Evolutionary conservation across 2,113 vertebrate genomes (phyloP), one percentile per base, ranked within the genome.

Genomic region (Perccottus glenii): DNA sequence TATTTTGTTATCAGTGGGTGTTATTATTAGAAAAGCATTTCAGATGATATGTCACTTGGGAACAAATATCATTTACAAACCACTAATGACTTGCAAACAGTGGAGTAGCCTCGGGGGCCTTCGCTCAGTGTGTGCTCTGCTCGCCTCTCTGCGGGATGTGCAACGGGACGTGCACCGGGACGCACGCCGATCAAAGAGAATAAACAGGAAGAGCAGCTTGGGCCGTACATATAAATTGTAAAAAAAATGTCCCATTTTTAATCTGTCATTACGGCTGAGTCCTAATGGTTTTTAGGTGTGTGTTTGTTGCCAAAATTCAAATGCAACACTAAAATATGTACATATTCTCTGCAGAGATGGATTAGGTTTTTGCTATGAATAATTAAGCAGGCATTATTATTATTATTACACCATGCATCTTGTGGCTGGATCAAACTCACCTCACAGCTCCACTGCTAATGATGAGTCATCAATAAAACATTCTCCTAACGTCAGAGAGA

Each of bases 11-110:
- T 95, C 95, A 93, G 94, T 93, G 92, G 93, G 93, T 96, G 95
- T 95, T 96, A 94, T 96, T 98, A 96, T 96, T 96, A 95, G 92
- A 94, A 95, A 96, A 94, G 92, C 93, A 93, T 97, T 96, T 96
- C 94, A 96, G 95, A 96, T 95, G 95, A 95, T 95, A 95, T 96
- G 95, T 98, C 96, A 97, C 95, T 92, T 94, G 96, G 96, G 96
- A 97, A 93, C 96, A 98, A 97, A 96, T 96, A 98, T 96, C 94
- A 97, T 97, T 99, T 98, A 96, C 95, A 97, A 96, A 95, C 94
- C 94, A 92, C 95, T 98, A 98, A 97, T 96, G 96, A 98, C 95
- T 94, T 94, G 94, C 95, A 96, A 98, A 96, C 95, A 95, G 88
- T 94, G 91, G 89, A 94, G 91, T 94, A 92, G 95, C 96, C 94